Conservation (phyloP, 2,888 invertebrate genomes). For the Erebia ligea region DNA sequence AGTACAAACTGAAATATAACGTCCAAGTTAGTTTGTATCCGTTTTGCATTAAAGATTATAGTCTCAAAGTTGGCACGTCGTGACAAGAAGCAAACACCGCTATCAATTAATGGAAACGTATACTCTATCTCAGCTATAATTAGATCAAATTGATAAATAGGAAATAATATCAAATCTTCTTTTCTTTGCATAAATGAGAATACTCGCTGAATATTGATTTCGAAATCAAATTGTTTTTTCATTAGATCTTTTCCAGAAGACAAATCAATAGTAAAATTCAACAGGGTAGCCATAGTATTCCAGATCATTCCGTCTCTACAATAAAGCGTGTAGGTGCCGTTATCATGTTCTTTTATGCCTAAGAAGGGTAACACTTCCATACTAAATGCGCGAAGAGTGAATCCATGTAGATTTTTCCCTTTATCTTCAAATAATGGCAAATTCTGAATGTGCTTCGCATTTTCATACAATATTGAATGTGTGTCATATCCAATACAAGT, state of each 20-base stretch:
- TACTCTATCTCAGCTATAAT: slow-evolving; percentile 64
- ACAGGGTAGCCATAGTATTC: slow-evolving; percentile 58
- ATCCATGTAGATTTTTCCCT: slow-evolving; percentile 62
- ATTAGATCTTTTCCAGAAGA: slow-evolving; percentile 49
- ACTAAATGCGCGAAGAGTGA: slow-evolving; percentile 52
- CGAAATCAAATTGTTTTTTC: slow-evolving; percentile 59
- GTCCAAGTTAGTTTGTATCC: slow-evolving; percentile 49
- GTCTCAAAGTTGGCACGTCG: slow-evolving; percentile 68
- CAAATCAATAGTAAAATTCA: slow-evolving; percentile 69
- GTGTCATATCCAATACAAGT: slow-evolving; percentile 64
- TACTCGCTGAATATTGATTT: slow-evolving; percentile 58
- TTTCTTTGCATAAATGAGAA: slow-evolving; percentile 62
- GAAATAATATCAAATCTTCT: slow-evolving; percentile 63
- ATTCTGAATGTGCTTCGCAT: slow-evolving; percentile 20
- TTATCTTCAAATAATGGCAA: slow-evolving; percentile 60
- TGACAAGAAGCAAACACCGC: slow-evolving; percentile 69
- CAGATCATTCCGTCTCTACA: slow-evolving; percentile 68
- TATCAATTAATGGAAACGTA: slow-evolving; percentile 62
- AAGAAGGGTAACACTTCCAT: slow-evolving; percentile 61
- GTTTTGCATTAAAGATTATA: slow-evolving; percentile 58
- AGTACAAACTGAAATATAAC: slow-evolving; percentile 50
- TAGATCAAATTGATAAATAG: slow-evolving; percentile 69
- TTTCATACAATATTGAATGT: slow-evolving; percentile 46
- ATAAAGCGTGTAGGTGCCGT: slow-evolving; percentile 55
- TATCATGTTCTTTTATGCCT: slow-evolving; percentile 47